phyloP scores from a whole-genome alignment of 2,113 vertebrate genomes.

The Platysternon megacephalum region DNA sequence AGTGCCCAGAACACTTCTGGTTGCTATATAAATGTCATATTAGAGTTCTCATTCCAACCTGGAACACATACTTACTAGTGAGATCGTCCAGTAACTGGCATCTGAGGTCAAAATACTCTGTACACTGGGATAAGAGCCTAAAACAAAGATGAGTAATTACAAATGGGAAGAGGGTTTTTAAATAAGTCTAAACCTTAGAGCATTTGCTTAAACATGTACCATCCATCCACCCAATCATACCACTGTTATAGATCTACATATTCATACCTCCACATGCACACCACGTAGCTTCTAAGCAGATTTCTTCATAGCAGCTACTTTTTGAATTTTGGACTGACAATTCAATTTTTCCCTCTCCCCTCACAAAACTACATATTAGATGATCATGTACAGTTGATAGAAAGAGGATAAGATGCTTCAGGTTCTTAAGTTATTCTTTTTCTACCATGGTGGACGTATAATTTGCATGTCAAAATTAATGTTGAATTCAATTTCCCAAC shows the following conservation, averaged over 20 bases:
- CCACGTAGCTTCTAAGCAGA: background rate
- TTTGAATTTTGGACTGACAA: background rate
- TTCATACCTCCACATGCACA: background rate
- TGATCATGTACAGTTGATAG: background rate
- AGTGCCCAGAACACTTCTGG: background rate
- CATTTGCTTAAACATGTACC: background rate
- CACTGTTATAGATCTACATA: background rate
- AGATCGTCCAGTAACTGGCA: slow-evolving; percentile 97
- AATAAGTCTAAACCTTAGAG: slow-evolving; percentile 7
- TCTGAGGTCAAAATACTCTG: slow-evolving; percentile 97
- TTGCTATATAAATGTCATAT: background rate
- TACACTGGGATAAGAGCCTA: slow-evolving; percentile 96
- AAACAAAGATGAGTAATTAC: slow-evolving; percentile 52
- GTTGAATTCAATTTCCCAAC: background rate
- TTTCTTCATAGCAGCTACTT: background rate
- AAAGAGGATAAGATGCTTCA: background rate
- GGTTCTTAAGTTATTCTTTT: background rate
- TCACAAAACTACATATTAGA: background rate
- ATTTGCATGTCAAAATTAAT: background rate
- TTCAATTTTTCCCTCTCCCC: background rate
- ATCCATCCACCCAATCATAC: background rate
- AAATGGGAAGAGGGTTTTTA: background rate
- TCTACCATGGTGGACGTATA: background rate
- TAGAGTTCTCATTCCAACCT: background rate
- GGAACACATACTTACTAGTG: slow-evolving; percentile 87